A percentile compares a stretch with the other conserved stretches of the same genome.
These are phyloP conservation scores for Ranitomeya imitator DNA, from an alignment of 2,113 vertebrate genomes.

Conservation along the genomic window DNA sequence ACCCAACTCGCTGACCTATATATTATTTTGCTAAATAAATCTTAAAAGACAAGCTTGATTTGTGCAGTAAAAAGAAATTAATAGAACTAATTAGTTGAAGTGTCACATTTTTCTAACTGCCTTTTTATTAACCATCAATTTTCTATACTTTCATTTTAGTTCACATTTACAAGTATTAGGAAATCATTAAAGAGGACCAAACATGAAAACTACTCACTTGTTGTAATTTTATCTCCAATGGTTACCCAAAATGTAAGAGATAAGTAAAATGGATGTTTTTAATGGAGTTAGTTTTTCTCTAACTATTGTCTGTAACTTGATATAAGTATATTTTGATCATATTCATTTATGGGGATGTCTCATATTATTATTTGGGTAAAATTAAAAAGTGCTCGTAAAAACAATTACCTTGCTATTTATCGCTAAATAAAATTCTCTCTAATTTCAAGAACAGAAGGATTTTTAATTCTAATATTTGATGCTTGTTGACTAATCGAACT, in stretches of 20 bases:
- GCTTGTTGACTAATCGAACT: too few species aligned
- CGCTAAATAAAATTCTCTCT: too few species aligned
- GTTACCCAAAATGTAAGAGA: not conserved
- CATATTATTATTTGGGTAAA: too few species aligned
- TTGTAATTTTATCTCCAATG: not conserved
- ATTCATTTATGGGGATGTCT: not conserved
- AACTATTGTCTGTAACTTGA: not conserved
- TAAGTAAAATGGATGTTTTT: not conserved
- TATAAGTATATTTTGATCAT: not conserved
- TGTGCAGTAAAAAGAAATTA: constrained; percentile 7
- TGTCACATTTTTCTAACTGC: constrained; percentile 53
- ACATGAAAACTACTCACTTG: not conserved
- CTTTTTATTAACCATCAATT: constrained; percentile 50
- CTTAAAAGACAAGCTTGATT: not conserved
- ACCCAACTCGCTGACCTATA: not conserved
- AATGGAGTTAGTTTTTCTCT: not conserved
- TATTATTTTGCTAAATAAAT: not conserved
- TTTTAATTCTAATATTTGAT: too few species aligned
- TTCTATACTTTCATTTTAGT: constrained; percentile 33
- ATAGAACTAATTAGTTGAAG: constrained; percentile 44
- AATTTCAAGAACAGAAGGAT: too few species aligned
- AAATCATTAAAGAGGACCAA: not conserved
- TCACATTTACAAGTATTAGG: constrained; percentile 27
- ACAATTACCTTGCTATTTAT: too few species aligned
- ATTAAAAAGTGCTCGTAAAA: too few species aligned